Conservation (phyloP, 2,888 invertebrate species). For the Andrena fulva region DNA sequence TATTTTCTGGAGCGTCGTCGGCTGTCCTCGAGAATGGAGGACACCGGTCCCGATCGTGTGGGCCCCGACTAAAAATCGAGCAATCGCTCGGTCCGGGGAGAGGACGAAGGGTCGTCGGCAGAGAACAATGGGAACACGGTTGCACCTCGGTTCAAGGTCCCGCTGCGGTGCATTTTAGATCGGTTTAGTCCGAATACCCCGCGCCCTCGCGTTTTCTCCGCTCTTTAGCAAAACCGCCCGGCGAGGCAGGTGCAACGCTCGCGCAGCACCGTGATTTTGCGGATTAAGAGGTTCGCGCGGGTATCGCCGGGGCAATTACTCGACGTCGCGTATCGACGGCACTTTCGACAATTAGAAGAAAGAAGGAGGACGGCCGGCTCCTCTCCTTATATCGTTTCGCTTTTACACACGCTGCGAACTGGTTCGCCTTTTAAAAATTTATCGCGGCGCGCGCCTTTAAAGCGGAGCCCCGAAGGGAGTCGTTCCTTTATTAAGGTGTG, state of each 20-base stretch:
- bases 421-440: slow-evolving; percentile 52
- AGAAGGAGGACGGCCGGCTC: neutral
- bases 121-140: slow-evolving; percentile 73
- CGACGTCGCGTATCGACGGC: slow-evolving; percentile 24
- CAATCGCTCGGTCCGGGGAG: slow-evolving; percentile 65
- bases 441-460: slow-evolving; percentile 41
- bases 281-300: slow-evolving; percentile 47
- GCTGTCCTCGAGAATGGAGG: slow-evolving; percentile 62
- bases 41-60: slow-evolving; percentile 63
- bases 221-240: slow-evolving; percentile 51
- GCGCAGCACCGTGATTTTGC: slow-evolving; percentile 39
- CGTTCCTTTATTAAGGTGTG: slow-evolving; percentile 41
- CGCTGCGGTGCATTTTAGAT: slow-evolving; percentile 57
- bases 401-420: slow-evolving; percentile 37
- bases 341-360: slow-evolving; percentile 48
- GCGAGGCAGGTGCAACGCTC: slow-evolving; percentile 49
- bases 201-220: neutral
- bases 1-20: slow-evolving; percentile 32
- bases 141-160: slow-evolving; percentile 73
- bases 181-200: slow-evolving; percentile 61
- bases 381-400: slow-evolving; percentile 20
- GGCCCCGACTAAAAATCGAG: slow-evolving; percentile 70
- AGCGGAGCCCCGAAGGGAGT: slow-evolving; percentile 6
- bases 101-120: slow-evolving; percentile 73
- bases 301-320: slow-evolving; percentile 40